Conservation (phyloP, 1,140 invertebrate species). For the Acyrthosiphon pisum region DNA sequence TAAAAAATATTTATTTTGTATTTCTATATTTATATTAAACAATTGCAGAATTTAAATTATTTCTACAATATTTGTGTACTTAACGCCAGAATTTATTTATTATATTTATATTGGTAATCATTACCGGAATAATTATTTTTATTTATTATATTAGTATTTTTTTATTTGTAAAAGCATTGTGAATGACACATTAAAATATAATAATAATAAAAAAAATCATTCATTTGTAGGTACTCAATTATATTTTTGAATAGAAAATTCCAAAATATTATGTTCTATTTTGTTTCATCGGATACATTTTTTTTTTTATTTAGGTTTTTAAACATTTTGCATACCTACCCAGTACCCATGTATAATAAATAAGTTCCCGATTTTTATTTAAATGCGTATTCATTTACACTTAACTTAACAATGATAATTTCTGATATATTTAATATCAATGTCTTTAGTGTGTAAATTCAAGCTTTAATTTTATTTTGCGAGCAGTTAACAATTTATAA, state of each 20-base stretch:
- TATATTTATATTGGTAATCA: constrained; percentile 38
- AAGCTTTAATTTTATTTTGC: no score
- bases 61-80: neutral
- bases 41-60: constrained; percentile 11
- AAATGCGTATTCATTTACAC: no score
- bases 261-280: neutral
- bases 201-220: constrained; percentile 1
- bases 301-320: neutral
- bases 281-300: neutral
- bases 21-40: constrained; percentile 20
- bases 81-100: neutral
- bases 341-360: neutral
- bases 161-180: neutral
- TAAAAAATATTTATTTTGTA: neutral
- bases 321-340: neutral
- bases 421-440: no score
- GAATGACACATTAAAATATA: neutral
- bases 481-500: no score
- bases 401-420: no score
- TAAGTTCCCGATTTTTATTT: no score
- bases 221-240: neutral
- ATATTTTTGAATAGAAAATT: neutral
- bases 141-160: constrained; percentile 30
- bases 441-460: no score
- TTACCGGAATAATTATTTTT: constrained; percentile 37